These are phyloP conservation scores for Entomobrya multifasciata DNA, from an alignment of 2,888 invertebrate genomes.

Conservation along the genomic window DNA sequence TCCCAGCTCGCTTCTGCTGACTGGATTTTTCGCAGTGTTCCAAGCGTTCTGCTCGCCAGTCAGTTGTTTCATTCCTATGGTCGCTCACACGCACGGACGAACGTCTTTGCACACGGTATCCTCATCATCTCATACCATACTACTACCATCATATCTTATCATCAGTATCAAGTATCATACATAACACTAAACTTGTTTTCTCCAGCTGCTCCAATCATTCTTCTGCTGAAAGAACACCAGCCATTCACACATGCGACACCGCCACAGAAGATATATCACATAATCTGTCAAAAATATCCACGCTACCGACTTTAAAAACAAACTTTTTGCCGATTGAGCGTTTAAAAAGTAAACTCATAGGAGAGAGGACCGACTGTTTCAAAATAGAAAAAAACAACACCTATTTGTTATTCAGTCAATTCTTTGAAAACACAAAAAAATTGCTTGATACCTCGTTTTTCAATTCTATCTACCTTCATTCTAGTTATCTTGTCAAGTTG, in stretches of 20 bases:
- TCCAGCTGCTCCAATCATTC: slow-evolving; percentile 40
- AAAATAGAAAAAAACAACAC: slow-evolving; percentile 17
- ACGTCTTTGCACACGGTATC: slow-evolving; percentile 59
- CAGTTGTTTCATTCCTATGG: slow-evolving; percentile 70
- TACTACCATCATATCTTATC: slow-evolving; percentile 12
- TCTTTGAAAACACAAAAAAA: not conserved
- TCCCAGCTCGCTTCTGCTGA: no score
- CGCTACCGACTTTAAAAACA: slow-evolving; percentile 10
- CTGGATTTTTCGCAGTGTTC: slow-evolving; percentile 71
- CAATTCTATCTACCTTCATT: not conserved
- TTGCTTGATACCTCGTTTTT: slow-evolving; percentile 29
- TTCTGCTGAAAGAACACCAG: slow-evolving; percentile 7
- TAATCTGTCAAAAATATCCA: slow-evolving; percentile 34
- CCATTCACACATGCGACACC: not conserved
- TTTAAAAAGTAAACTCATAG: slow-evolving; percentile 14
- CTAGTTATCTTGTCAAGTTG: slow-evolving; percentile 28
- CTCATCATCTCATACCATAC: slow-evolving; percentile 13
- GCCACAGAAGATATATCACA: slow-evolving; percentile 22
- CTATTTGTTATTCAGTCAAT: slow-evolving; percentile 25
- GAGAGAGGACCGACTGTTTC: slow-evolving; percentile 38
- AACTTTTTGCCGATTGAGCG: slow-evolving; percentile 17
- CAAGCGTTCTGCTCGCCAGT: slow-evolving; percentile 60
- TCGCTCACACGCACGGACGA: slow-evolving; percentile 72
- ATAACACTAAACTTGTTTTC: slow-evolving; percentile 33
- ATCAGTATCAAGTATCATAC: slow-evolving; percentile 9